Evolutionary conservation across 2,888 invertebrate genomes (phyloP), one percentile per base, ranked within the genome.

Genomic region (Lamellibrachia satsuma): DNA sequence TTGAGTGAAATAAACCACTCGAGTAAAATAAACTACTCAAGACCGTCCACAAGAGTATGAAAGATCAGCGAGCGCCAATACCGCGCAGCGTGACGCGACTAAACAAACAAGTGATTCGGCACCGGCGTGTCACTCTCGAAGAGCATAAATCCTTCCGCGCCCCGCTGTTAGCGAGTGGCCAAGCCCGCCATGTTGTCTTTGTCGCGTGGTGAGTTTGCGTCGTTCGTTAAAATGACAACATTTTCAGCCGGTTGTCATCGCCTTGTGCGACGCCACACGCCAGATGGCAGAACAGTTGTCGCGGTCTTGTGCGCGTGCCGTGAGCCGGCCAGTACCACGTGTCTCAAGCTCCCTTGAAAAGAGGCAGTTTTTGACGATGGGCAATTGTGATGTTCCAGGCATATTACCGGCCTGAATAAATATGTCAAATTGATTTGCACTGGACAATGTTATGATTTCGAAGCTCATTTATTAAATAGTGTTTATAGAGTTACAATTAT

Each of bases 241-340:
- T 75, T 75, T 39, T 75, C 75, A n/a, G 4, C 22, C 22, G 75
- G 22, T 75, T 75, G 75, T 91, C 91, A 22, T 91, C 52, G 91
- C 91, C 52, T 27, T 27, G 15, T 91, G 39, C 52, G 51, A 91
- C 52, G n/a, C 91, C 6, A 39, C 52, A 91, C 91, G 91, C 11
- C 51, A 91, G 91, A 52, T 92, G 90, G 90, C n/a, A 52, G 52
- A 27, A 55, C 92, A 57, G 52, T 51, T 75, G 92, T 39, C 92
- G 75, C 6, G 60, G 7, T 22, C 60, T 8, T 52, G 27, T 27
- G 60, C 60, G 57, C 51, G 27, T 27, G 75, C 52, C 27, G 60
- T 22, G 52, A 39, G 92, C 27, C 27, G 60, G 92, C 15, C 7
- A n/a, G 52, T 22, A 51, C 52, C 15, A 90, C 90, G 92, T 90